These are phyloP conservation scores for Vulpes lagopus DNA, from an alignment of 2,113 vertebrate species.

Conservation along the genomic window DNA sequence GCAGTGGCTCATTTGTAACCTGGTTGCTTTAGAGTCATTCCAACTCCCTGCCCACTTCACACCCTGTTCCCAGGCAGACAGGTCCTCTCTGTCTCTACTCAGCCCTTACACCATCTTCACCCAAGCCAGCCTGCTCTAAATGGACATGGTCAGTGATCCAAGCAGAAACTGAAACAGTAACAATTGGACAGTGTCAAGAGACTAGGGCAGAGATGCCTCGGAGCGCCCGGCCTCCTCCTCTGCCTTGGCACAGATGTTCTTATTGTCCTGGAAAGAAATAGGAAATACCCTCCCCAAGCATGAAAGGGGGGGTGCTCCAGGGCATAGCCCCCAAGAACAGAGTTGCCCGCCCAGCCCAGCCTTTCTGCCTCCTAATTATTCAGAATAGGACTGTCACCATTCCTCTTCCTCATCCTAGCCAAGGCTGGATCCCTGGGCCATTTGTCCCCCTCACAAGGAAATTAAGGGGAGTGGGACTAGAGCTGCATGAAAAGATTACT, in stretches of 20 bases:
- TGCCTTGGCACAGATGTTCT: conserved; percentile 81
- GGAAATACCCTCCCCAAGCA: conserved; percentile 63
- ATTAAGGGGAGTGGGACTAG: conserved; percentile 13
- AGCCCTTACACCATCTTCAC: conserved; percentile 48
- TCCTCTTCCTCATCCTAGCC: conserved; percentile 27
- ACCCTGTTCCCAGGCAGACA: neutral
- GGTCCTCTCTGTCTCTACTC: conserved; percentile 54
- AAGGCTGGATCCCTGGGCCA: neutral
- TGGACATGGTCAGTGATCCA: conserved; percentile 68
- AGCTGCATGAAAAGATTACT: conserved; percentile 41
- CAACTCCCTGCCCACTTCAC: conserved; percentile 40
- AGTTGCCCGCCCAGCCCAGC: conserved; percentile 28
- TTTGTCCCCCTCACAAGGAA: conserved; percentile 53
- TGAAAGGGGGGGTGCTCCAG: neutral
- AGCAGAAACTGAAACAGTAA: conserved; percentile 77
- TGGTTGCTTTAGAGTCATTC: conserved; percentile 57
- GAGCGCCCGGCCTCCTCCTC: conserved; percentile 76
- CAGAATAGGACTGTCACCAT: conserved; percentile 22
- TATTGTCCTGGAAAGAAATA: conserved; percentile 80
- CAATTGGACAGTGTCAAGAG: conserved; percentile 83
- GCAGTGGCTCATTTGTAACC: conserved; percentile 46
- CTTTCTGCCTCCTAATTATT: conserved; percentile 45
- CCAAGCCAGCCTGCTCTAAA: conserved; percentile 74
- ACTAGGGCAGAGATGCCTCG: conserved; percentile 80
- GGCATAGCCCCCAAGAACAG: conserved; percentile 49